A percentile compares a stretch with the other conserved stretches of the same genome.
These are phyloP conservation scores for Spodoptera littoralis DNA, from an alignment of 2,888 invertebrate genomes.

Conservation along the genomic window DNA sequence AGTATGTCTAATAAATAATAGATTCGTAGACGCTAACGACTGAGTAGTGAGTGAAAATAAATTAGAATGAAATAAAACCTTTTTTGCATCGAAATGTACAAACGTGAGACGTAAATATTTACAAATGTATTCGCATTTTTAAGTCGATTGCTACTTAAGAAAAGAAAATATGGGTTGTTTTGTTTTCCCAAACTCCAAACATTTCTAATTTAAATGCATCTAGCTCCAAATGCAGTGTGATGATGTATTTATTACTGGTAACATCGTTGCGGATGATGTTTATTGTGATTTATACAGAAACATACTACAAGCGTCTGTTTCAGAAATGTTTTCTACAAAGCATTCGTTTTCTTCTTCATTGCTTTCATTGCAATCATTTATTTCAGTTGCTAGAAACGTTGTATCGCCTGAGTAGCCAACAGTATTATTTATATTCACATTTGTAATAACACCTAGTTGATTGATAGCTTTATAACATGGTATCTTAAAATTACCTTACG, in stretches of 20 bases:
- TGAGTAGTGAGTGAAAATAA: constrained; percentile 21
- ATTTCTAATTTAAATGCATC: constrained; percentile 27
- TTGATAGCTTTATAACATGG: too few species aligned
- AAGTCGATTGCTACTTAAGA: constrained; percentile 25
- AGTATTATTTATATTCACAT: too few species aligned
- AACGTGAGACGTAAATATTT: constrained; percentile 4
- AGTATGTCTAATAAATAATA: constrained; percentile 9
- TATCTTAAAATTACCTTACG: too few species aligned
- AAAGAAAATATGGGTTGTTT: constrained; percentile 16
- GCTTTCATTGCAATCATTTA: neutral
- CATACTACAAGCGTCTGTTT: neutral
- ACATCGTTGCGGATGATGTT: constrained; percentile 6
- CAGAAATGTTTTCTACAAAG: constrained; percentile 1
- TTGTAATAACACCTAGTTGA: too few species aligned
- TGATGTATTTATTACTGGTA: constrained; percentile 36
- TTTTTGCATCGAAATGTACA: constrained; percentile 8
- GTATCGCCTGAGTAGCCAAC: too few species aligned
- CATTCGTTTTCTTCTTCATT: neutral
- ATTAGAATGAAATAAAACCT: constrained; percentile 4
- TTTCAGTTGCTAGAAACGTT: neutral
- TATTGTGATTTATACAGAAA: constrained; percentile 15
- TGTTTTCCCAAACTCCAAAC: constrained; percentile 14
- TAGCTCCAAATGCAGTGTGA: constrained; percentile 30
- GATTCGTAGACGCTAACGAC: constrained; percentile 17
- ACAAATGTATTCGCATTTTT: constrained; percentile 11